phyloP scores from a whole-genome alignment of 2,888 invertebrate genomes.

The Agonopterix heracliana region DNA sequence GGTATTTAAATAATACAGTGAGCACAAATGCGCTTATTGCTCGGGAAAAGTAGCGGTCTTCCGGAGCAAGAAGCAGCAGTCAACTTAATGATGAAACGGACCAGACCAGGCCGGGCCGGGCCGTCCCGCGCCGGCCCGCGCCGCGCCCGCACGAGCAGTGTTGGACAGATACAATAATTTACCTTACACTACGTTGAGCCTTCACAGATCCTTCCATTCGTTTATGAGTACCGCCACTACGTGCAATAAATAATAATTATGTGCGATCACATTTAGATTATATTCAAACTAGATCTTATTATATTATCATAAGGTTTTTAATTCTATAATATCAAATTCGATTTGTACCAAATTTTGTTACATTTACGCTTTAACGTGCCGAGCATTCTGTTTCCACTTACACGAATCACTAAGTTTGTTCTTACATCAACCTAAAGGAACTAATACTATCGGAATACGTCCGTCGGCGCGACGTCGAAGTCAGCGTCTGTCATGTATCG shows the following conservation, averaged over 20 bases:
- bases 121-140: conserved; percentile 15
- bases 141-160: conserved; percentile 10
- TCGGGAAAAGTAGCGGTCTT: conserved; percentile 72
- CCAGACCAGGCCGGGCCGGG: conserved; percentile 15
- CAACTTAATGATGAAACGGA: background rate
- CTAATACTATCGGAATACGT: conserved; percentile 31
- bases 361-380: background rate
- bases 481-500: conserved; percentile 37
- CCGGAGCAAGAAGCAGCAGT: conserved; percentile 67
- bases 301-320: conserved; percentile 38
- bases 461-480: conserved; percentile 12
- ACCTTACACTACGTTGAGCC: conserved; percentile 41
- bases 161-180: conserved; percentile 23
- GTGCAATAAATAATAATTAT: conserved; percentile 49
- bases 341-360: conserved; percentile 64
- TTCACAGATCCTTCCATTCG: conserved; percentile 14
- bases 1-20: conserved; percentile 58
- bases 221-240: conserved; percentile 27
- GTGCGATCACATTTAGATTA: conserved; percentile 59
- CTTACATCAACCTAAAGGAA: conserved; percentile 31
- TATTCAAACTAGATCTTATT: conserved; percentile 37
- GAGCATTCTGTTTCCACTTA: conserved; percentile 1
- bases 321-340: conserved; percentile 50
- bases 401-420: conserved; percentile 22
- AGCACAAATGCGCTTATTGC: conserved; percentile 67